A percentile compares a stretch with the other conserved stretches of the same genome.
Conservation (phyloP, 2,888 invertebrate genomes). For the Microchrysa polita region DNA sequence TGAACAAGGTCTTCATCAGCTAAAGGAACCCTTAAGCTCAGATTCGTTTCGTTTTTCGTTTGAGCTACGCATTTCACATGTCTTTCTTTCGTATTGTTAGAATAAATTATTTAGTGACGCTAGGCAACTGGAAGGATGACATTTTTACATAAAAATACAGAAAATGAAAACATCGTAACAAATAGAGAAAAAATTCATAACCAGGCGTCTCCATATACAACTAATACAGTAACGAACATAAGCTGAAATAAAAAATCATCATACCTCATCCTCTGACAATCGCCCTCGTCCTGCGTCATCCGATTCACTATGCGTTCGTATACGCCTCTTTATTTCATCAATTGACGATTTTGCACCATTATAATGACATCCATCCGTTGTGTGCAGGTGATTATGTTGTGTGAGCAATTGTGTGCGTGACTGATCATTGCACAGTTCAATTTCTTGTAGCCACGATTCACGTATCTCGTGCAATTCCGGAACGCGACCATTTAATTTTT, state of each 20-base stretch:
- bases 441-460: slow-evolving; percentile 63
- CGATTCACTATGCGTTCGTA: slow-evolving; percentile 54
- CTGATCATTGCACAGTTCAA: slow-evolving; percentile 60
- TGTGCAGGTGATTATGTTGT: slow-evolving; percentile 56
- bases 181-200: no score
- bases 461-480: slow-evolving; percentile 63
- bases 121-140: no score
- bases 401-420: slow-evolving; percentile 56
- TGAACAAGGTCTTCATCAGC: no score
- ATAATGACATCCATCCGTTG: slow-evolving; percentile 47
- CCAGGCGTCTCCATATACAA: no score
- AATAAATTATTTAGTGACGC: no score
- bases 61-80: no score
- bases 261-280: slow-evolving; percentile 35
- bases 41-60: no score
- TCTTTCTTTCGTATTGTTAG: no score
- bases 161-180: no score
- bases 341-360: slow-evolving; percentile 9
- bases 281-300: slow-evolving; percentile 47
- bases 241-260: background rate
- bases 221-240: no score
- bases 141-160: slow-evolving; percentile 4
- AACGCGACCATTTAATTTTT: slow-evolving; percentile 40
- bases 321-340: slow-evolving; percentile 30
- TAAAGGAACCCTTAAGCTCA: no score